phyloP scores from a whole-genome alignment of 2,888 invertebrate species.

The Yponomeuta cagnagella region DNA sequence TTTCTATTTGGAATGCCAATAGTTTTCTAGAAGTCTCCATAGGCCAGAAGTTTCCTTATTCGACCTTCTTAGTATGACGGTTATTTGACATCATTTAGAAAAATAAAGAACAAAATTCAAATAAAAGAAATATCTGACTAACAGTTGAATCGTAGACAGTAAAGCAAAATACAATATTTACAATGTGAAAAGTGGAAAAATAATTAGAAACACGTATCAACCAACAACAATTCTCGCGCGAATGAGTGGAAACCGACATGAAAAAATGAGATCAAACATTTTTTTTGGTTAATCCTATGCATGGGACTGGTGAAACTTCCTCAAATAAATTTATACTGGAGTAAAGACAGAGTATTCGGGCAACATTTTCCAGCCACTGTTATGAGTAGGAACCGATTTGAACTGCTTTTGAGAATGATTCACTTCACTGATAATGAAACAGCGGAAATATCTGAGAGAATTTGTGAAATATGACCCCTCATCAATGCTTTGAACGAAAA shows the following conservation, averaged over 20 bases:
- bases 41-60: no score
- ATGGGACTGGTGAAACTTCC: slow-evolving; percentile 29
- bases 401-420: slow-evolving; percentile 20
- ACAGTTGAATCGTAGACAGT: no score
- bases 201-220: no score
- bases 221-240: not conserved
- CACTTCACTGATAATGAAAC: slow-evolving; percentile 22
- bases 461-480: slow-evolving; percentile 17
- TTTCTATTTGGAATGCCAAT: no score
- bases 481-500: not conserved
- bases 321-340: slow-evolving; percentile 25
- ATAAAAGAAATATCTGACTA: no score
- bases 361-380: slow-evolving; percentile 23
- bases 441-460: slow-evolving; percentile 17
- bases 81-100: no score
- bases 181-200: no score
- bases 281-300: slow-evolving; percentile 25
- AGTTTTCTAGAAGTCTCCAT: no score
- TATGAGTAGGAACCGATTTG: slow-evolving; percentile 25
- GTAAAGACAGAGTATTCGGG: slow-evolving; percentile 23
- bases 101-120: no score
- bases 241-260: not conserved
- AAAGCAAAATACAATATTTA: no score
- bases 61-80: no score
- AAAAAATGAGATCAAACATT: slow-evolving; percentile 23